phyloP scores from a whole-genome alignment of 2,797 vertebrate genomes.

The Carapus acus region DNA sequence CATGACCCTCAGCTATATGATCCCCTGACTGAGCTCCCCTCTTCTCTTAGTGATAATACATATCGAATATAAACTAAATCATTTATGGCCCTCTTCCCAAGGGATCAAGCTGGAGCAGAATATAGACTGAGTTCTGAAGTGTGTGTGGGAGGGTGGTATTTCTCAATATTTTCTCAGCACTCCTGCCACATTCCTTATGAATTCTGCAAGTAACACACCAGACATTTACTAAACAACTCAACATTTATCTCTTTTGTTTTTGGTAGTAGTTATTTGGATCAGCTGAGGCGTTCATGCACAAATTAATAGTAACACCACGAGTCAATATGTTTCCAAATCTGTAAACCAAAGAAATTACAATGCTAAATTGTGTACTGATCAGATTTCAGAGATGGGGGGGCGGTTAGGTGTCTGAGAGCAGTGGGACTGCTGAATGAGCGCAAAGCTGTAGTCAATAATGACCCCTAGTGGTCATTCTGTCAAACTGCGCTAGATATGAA shows the following conservation, averaged over 20 bases:
- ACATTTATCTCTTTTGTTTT: conserved; percentile 23
- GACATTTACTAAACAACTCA: conserved; percentile 10
- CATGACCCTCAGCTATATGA: conserved; percentile 42
- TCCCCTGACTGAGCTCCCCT: conserved; percentile 42
- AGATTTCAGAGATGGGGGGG: too few relatives aligned
- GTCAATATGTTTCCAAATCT: too few relatives aligned
- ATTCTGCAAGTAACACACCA: conserved; percentile 38
- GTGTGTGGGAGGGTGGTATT: neutral
- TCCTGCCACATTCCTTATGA: conserved; percentile 29
- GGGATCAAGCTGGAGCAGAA: conserved; percentile 29
- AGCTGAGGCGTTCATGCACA: too few relatives aligned
- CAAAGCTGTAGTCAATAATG: conserved; percentile 24
- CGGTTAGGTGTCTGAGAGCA: too few relatives aligned
- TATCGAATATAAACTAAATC: conserved; percentile 63
- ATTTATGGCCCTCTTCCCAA: conserved; percentile 49
- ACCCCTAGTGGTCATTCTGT: conserved; percentile 36
- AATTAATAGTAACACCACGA: too few relatives aligned
- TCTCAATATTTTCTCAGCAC: conserved; percentile 26
- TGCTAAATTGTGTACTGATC: too few relatives aligned
- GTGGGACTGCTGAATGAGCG: too few relatives aligned
- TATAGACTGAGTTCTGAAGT: neutral
- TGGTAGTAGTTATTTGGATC: too few relatives aligned
- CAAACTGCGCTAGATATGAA: neutral
- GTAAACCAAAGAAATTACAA: too few relatives aligned
- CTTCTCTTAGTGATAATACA: conserved; percentile 39